Conservation (phyloP, 1,140 invertebrate genomes). For the Hylaeus anthracinus region DNA sequence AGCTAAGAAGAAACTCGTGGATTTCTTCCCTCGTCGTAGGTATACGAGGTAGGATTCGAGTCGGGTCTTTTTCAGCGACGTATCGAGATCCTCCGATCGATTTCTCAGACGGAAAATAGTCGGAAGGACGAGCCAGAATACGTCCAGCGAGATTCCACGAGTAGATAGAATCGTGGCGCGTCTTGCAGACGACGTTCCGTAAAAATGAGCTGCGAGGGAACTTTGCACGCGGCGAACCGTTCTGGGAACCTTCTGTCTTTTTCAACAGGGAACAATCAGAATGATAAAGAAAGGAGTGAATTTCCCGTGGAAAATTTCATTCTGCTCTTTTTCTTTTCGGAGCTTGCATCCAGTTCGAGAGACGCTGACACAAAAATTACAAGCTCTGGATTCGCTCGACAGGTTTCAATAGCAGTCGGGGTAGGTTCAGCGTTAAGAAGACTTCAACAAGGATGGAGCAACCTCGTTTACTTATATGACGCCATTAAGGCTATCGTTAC, state of each 20-base stretch:
- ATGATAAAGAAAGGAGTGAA: background rate
- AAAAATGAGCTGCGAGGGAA: background rate
- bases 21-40: background rate
- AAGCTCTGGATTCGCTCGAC: no score
- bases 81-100: background rate
- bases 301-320: no score
- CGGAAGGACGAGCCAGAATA: background rate
- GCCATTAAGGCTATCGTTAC: no score
- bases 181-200: constrained; percentile 12
- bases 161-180: constrained; percentile 18
- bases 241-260: background rate
- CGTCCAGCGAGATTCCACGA: background rate
- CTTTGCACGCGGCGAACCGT: background rate
- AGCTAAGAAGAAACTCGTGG: background rate
- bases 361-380: no score
- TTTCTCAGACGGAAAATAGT: background rate
- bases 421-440: no score
- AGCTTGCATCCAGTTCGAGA: no score
- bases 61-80: background rate
- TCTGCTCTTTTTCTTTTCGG: no score
- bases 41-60: background rate
- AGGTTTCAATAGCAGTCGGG: no score
- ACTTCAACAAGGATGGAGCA: no score
- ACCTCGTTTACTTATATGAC: no score
- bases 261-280: background rate